These are phyloP conservation scores for Notolabrus celidotus DNA, from an alignment of 2,797 vertebrate species.

Conservation along the genomic window DNA sequence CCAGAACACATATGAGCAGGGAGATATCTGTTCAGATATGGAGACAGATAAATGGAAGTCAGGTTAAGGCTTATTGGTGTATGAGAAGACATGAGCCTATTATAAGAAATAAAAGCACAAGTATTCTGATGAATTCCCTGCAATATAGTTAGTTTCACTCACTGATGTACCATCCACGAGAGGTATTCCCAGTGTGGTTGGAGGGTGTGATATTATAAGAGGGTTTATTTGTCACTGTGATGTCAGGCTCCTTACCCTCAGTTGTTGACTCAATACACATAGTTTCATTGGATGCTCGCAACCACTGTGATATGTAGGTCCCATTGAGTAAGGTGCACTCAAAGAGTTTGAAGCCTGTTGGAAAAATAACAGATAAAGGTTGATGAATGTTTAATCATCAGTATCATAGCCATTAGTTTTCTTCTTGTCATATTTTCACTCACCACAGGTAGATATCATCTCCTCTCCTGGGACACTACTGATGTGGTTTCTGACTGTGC, in stretches of 20 bases:
- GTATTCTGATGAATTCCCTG: neutral
- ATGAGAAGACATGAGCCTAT: too few relatives aligned
- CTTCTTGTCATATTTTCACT: conserved; percentile 4
- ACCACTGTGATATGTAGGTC: conserved; percentile 32
- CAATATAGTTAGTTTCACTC: conserved; percentile 50
- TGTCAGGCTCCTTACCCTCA: conserved; percentile 20
- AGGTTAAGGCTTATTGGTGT: neutral
- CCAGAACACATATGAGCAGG: neutral
- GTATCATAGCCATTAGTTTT: neutral
- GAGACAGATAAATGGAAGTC: neutral
- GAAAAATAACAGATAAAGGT: conserved; percentile 6
- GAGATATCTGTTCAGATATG: neutral
- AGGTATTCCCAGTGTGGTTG: conserved; percentile 10
- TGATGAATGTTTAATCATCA: neutral
- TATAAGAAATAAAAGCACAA: neutral
- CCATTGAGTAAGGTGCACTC: conserved; percentile 47
- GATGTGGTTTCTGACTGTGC: conserved; percentile 57
- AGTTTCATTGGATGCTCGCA: conserved; percentile 5
- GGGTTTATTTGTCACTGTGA: conserved; percentile 10
- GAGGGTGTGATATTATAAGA: conserved; percentile 20
- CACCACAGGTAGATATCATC: conserved; percentile 34
- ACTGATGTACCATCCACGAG: conserved; percentile 33
- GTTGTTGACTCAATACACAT: conserved; percentile 16
- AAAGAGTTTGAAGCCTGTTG: conserved; percentile 24
- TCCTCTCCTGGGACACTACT: fast-evolving